A percentile compares a stretch with the other conserved stretches of the same genome.
phyloP scores from a whole-genome alignment of 2,113 vertebrate species.

The Anoplopoma fimbria region DNA sequence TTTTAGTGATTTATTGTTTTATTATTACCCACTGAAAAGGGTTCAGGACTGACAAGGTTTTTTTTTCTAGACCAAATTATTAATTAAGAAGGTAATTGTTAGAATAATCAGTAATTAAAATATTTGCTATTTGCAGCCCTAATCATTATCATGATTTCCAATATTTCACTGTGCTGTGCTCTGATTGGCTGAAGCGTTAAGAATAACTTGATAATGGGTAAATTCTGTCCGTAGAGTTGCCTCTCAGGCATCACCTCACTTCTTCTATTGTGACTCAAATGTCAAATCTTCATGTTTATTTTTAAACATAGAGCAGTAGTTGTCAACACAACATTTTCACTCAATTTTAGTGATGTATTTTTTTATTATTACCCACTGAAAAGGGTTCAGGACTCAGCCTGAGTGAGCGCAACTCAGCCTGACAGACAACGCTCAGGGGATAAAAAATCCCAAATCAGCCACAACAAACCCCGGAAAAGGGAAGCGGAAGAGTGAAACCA shows the following conservation, averaged over 20 bases:
- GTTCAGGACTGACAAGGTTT: no score
- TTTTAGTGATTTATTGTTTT: fast-evolving
- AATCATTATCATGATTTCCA: neutral
- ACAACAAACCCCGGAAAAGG: slow-evolving; percentile 76
- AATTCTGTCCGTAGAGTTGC: fast-evolving
- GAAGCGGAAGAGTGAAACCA: slow-evolving; percentile 64
- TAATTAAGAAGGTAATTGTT: neutral
- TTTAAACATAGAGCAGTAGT: fast-evolving
- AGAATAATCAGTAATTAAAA: neutral
- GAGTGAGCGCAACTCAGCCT: neutral
- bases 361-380: no score
- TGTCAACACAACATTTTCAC: fast-evolving
- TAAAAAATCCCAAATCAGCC: fast-evolving
- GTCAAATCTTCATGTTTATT: neutral
- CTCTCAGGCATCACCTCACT: neutral
- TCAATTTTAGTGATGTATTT: no score
- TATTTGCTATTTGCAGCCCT: neutral
- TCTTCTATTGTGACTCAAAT: fast-evolving
- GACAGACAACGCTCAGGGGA: neutral
- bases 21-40: fast-evolving
- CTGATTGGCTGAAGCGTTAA: slow-evolving; percentile 46
- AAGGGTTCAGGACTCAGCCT: fast-evolving
- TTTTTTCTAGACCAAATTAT: neutral
- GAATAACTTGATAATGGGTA: fast-evolving
- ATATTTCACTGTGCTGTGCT: neutral